Evolutionary conservation across 2,113 vertebrate species (phyloP).

Genomic region (Cathartes aura): DNA sequence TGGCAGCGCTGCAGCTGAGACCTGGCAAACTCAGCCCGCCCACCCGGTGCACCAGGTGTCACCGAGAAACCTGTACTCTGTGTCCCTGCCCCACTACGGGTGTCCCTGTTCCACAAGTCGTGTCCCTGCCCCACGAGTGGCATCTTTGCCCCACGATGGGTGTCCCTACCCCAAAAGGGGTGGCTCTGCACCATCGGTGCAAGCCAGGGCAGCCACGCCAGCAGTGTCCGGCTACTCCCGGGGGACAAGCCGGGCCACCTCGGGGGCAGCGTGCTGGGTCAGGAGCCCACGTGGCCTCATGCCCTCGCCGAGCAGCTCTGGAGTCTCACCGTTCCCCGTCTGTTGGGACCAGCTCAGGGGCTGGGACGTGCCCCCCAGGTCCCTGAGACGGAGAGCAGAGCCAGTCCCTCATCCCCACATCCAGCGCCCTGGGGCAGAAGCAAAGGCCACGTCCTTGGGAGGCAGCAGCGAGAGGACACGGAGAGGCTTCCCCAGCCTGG

Average conservation of each 20-base stretch:
- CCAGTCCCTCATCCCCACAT: rapidly evolving
- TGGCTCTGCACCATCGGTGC: neutral
- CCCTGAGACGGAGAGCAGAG: rapidly evolving
- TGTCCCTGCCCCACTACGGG: neutral
- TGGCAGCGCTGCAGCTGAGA: neutral
- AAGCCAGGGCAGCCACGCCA: neutral
- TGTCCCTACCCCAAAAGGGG: neutral
- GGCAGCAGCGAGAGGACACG: neutral
- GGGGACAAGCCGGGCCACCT: neutral
- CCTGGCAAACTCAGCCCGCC: neutral
- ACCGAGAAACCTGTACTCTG: rapidly evolving
- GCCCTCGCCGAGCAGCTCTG: neutral
- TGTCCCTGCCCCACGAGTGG: neutral
- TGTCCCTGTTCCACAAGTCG: neutral
- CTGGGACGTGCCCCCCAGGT: rapidly evolving
- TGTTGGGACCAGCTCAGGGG: neutral
- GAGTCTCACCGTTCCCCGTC: rapidly evolving
- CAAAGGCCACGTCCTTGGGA: neutral
- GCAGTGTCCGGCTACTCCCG: neutral
- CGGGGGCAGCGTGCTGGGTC: rapidly evolving
- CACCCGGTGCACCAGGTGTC: rapidly evolving
- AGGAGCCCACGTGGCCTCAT: rapidly evolving
- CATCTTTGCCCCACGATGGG: neutral
- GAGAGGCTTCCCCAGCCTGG: neutral
- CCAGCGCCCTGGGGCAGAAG: neutral